Evolutionary conservation across 2,888 invertebrate genomes (phyloP).

Genomic region (Patella ulyssiponensis): DNA sequence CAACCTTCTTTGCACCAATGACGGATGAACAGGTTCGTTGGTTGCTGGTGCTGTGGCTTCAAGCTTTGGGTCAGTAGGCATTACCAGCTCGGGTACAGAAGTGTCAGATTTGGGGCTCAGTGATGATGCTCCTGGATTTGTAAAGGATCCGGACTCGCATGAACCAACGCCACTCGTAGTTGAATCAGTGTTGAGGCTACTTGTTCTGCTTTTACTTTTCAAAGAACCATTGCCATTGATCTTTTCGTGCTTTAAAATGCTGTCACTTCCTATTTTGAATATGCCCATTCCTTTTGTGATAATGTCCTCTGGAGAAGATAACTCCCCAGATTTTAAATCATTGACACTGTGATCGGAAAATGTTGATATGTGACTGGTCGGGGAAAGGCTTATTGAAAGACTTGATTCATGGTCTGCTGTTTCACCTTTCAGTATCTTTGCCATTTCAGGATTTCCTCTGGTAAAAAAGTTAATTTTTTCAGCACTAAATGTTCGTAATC

Average conservation of each 20-base stretch:
- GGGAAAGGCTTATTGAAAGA: too few species aligned
- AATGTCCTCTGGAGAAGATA: background rate
- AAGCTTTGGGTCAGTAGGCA: too few species aligned
- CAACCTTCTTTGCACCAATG: slow-evolving; percentile 61
- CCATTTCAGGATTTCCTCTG: slow-evolving; percentile 77
- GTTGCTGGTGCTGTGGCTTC: slow-evolving; percentile 45
- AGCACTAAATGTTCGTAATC: slow-evolving; percentile 7
- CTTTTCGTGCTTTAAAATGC: background rate
- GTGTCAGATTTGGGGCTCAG: slow-evolving; percentile 92
- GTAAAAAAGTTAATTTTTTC: slow-evolving; percentile 28
- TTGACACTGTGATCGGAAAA: background rate
- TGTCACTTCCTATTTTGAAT: too few species aligned
- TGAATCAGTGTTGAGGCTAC: slow-evolving; percentile 80
- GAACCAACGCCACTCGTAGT: slow-evolving; percentile 86
- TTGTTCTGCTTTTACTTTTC: slow-evolving; percentile 74
- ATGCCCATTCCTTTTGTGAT: background rate
- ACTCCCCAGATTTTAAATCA: background rate
- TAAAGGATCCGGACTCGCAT: slow-evolving; percentile 78
- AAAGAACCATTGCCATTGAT: slow-evolving; percentile 56
- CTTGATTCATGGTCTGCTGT: too few species aligned
- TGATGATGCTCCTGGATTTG: slow-evolving; percentile 62
- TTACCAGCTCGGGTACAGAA: too few species aligned
- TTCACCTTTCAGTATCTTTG: background rate
- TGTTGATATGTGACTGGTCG: too few species aligned
- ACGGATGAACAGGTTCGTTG: slow-evolving; percentile 69